phyloP scores from a whole-genome alignment of 2,888 invertebrate species.

The Masnerella sp. region DNA sequence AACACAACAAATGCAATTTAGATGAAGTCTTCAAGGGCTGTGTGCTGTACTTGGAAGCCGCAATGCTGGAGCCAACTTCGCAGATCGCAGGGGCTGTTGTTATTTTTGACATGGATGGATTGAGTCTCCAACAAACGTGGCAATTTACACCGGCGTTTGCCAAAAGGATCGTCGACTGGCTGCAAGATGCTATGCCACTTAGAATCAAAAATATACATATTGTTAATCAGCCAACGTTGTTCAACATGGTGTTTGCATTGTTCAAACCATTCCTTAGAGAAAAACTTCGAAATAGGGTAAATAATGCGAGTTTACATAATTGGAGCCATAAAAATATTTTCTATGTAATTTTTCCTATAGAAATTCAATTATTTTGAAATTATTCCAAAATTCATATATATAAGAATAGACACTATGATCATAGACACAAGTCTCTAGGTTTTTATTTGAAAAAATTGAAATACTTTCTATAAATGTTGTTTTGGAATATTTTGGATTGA shows the following conservation, averaged over 20 bases:
- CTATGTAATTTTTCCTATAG: too few relatives aligned
- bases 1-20: constrained; percentile 86
- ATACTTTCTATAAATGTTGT: too few relatives aligned
- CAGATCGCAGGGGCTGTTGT: constrained; percentile 85
- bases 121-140: constrained; percentile 88
- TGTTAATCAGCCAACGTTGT: constrained; percentile 92
- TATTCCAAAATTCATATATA: too few relatives aligned
- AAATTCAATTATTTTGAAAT: too few relatives aligned
- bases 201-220: constrained; percentile 93
- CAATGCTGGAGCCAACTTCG: constrained; percentile 87
- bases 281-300: constrained; percentile 86
- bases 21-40: constrained; percentile 91
- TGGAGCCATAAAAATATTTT: too few relatives aligned
- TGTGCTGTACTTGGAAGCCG: constrained; percentile 88
- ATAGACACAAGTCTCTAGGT: too few relatives aligned
- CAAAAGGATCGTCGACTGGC: constrained; percentile 90
- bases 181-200: constrained; percentile 91
- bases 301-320: too few relatives aligned
- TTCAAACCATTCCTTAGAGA: constrained; percentile 94
- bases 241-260: constrained; percentile 92
- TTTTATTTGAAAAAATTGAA: too few relatives aligned
- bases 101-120: constrained; percentile 91
- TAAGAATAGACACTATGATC: too few relatives aligned
- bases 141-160: constrained; percentile 92
- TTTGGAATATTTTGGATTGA: too few relatives aligned